Evolutionary conservation across 2,113 vertebrate genomes (phyloP).

Genomic region (Triplophysa rosa): DNA sequence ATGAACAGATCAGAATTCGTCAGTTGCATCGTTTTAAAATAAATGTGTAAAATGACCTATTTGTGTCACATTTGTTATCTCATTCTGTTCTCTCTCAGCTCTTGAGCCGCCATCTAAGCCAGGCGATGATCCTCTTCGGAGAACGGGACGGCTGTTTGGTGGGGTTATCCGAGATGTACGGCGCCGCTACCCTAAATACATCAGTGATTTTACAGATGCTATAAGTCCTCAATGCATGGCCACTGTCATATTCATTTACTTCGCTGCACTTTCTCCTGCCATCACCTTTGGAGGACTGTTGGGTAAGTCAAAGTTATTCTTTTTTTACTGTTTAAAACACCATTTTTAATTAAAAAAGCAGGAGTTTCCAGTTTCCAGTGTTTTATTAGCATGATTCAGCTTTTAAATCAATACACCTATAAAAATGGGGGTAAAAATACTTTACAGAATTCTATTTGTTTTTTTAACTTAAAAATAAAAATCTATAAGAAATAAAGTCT

Average conservation of each 20-base stretch:
- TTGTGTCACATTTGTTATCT: not conserved
- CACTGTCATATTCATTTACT: conserved; percentile 96
- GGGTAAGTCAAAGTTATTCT: conserved; percentile 71
- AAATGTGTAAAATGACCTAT: not conserved
- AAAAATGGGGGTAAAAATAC: no score
- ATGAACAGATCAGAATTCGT: not conserved
- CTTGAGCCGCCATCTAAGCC: conserved; percentile 80
- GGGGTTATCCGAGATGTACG: conserved; percentile 84
- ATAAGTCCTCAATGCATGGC: conserved; percentile 91
- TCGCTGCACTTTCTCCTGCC: conserved; percentile 90
- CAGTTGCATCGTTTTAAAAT: not conserved
- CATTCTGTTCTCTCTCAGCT: conserved; percentile 59
- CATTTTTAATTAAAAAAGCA: not conserved
- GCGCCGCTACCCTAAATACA: conserved; percentile 90
- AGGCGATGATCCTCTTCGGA: conserved; percentile 82
- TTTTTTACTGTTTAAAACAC: not conserved
- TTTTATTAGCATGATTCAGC: no score
- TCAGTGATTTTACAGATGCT: conserved; percentile 90
- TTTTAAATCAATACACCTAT: no score
- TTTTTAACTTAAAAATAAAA: no score
- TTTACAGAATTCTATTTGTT: no score
- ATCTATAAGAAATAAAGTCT: no score
- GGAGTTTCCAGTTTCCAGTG: no score
- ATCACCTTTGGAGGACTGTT: conserved; percentile 95
- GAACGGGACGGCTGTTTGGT: conserved; percentile 85